Evolutionary conservation across 2,113 vertebrate species (phyloP).

Genomic region (Sander vitreus): DNA sequence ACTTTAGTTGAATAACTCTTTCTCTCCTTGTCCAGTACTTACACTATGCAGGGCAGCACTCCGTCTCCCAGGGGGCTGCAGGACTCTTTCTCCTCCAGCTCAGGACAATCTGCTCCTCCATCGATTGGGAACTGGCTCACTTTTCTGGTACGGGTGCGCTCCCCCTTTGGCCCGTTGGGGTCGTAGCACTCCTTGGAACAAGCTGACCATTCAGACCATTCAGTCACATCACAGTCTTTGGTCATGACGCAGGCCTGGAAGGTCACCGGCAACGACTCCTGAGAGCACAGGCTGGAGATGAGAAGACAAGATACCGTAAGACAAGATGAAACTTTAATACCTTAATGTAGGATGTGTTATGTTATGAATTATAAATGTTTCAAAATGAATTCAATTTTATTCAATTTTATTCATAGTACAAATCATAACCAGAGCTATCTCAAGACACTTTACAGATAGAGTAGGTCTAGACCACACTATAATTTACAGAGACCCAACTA

Average conservation of each 20-base stretch:
- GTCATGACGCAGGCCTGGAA: slow-evolving; percentile 94
- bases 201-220: slow-evolving; percentile 93
- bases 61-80: slow-evolving; percentile 88
- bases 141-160: slow-evolving; percentile 85
- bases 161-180: slow-evolving; percentile 86
- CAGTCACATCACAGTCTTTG: slow-evolving; percentile 92
- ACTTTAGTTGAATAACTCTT: not conserved
- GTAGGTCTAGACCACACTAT: no score
- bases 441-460: no score
- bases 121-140: slow-evolving; percentile 90
- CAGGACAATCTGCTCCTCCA: slow-evolving; percentile 88
- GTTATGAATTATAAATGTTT: no score
- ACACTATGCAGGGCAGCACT: slow-evolving; percentile 89
- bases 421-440: no score
- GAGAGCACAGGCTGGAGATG: slow-evolving; percentile 89
- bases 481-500: no score
- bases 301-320: not conserved
- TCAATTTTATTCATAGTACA: no score
- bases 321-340: not conserved
- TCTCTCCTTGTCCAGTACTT: slow-evolving; percentile 71
- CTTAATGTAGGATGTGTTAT: not conserved
- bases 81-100: slow-evolving; percentile 89
- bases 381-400: no score
- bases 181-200: slow-evolving; percentile 93
- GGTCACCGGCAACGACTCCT: slow-evolving; percentile 90